Base-by-base conservation (phyloP, 2,888 invertebrate genomes). In the Spodoptera littoralis region DNA sequence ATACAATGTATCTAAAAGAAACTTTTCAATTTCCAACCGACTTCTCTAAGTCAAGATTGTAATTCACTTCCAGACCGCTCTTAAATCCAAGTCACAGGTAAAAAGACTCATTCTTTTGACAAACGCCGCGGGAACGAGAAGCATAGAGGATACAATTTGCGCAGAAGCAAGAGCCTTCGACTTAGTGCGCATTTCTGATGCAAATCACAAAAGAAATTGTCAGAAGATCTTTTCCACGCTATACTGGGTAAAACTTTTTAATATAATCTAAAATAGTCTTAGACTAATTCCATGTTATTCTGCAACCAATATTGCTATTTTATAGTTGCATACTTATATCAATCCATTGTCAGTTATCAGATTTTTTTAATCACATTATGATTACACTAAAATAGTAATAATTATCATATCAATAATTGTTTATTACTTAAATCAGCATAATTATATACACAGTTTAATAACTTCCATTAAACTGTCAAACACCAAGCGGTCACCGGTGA, bases 71-170 rank as follows among this genome's bases (percentile, higher is more conserved):
- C 42, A 79, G 73, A 62, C 8, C 2, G 0, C 9, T 36, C 2
- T 6, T 47, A 58, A 49, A 47, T 58, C 56, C 43, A 24, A 12
- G 56, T 58, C 18, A 44, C 68, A 75, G 79, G 85, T 82, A 86
- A 88, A 90, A 90, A 87, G 80, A 88, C 86, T 88, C 85, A 87
- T 90, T 91, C 88, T 88, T 89, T 89, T 90, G 89, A 90, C 86
- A 88, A 91, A 88, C 87, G 86, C 84, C 78, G 73, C 77, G 75
- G 70, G 80, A 70, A 77, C 76, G 77, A 79, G 78, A 73, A 79
- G 65, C 83, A 77, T 67, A 66, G 81, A 80, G 88, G 88, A 88
- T 86, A 90, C 90, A 91, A 92, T 91, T 89, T 89, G 87, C 84
- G 83, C 84, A 76, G 80, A 85, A 83, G 86, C 83, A 74, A 79